Percentiles rank a stretch among this genome's conserved stretches.
Conservation (phyloP, 1,140 invertebrate genomes). For the Dendrolimus punctatus region DNA sequence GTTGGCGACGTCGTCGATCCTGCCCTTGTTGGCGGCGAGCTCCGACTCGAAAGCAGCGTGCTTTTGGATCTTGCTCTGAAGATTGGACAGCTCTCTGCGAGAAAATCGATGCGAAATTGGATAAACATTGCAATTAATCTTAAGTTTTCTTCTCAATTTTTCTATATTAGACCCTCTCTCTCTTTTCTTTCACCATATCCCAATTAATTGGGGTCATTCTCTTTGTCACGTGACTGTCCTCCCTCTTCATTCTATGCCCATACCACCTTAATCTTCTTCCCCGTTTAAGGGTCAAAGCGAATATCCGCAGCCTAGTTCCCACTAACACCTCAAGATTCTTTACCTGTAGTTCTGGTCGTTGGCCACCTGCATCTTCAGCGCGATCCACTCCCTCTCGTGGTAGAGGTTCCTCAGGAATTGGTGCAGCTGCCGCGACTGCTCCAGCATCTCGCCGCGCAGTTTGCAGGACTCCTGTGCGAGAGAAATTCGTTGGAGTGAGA, state of each 20-base stretch:
- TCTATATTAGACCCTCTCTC: no score
- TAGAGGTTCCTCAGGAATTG: slow-evolving; percentile 90
- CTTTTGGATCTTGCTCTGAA: slow-evolving; percentile 97
- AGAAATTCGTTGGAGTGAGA: background rate
- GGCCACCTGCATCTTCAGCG: slow-evolving; percentile 94
- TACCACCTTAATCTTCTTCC: no score
- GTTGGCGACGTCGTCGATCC: slow-evolving; percentile 85
- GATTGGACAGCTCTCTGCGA: slow-evolving; percentile 87
- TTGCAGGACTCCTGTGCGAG: slow-evolving; percentile 70
- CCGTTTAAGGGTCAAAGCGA: no score
- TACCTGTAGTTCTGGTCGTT: slow-evolving; percentile 89
- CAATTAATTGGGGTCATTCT: no score
- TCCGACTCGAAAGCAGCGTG: slow-evolving; percentile 97
- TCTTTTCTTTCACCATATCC: no score
- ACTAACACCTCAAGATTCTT: background rate
- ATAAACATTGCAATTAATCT: no score
- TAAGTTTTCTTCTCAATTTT: no score
- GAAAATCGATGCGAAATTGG: background rate
- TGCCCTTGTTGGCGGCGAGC: slow-evolving; percentile 90
- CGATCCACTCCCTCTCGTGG: slow-evolving; percentile 93
- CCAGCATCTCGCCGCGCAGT: slow-evolving; percentile 77
- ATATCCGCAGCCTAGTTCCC: no score
- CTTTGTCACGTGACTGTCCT: no score
- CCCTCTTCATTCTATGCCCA: no score
- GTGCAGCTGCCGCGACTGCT: slow-evolving; percentile 87